Percentiles rank a stretch among this genome's conserved stretches.
These are phyloP conservation scores for Sanderia malayensis DNA, from an alignment of 30 jellyfish, hydroid and myxozoan species.

Conservation along the genomic window DNA sequence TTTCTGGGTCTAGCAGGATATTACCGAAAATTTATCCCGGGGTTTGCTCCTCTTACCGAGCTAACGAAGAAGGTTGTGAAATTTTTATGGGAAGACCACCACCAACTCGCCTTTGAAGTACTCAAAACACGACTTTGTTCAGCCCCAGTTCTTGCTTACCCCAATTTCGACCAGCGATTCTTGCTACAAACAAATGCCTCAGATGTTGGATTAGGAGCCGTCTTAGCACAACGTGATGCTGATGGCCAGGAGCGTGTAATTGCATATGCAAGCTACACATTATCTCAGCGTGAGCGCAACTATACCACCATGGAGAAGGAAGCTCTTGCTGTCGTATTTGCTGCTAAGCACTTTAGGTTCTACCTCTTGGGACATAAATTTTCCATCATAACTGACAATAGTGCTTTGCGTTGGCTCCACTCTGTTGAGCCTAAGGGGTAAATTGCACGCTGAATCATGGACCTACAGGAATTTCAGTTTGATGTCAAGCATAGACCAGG, in stretches of 20 bases:
- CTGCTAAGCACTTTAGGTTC: conserved; percentile 29
- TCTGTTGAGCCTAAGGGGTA: conserved; percentile 59
- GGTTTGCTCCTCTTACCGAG: conserved; percentile 49
- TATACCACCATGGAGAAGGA: conserved; percentile 50
- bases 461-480: conserved; percentile 46
- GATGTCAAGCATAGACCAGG: conserved; percentile 46
- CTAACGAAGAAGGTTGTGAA: conserved; percentile 16
- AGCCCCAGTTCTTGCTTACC: conserved; percentile 55
- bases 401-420: conserved; percentile 46
- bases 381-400: conserved; percentile 42
- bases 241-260: conserved; percentile 24
- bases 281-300: conserved; percentile 13
- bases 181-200: conserved; percentile 41
- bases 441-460: conserved; percentile 66
- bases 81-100: conserved; percentile 29
- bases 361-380: conserved; percentile 45
- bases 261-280: conserved; percentile 44
- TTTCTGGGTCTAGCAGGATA: conserved; percentile 52
- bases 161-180: conserved; percentile 42
- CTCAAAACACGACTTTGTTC: conserved; percentile 14
- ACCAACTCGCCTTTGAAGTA: conserved; percentile 17
- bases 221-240: conserved; percentile 35
- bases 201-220: conserved; percentile 44
- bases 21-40: conserved; percentile 37
- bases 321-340: conserved; percentile 49